phyloP scores from a whole-genome alignment of 92 coral and sea anemone genomes.

The Ricordea florida region DNA sequence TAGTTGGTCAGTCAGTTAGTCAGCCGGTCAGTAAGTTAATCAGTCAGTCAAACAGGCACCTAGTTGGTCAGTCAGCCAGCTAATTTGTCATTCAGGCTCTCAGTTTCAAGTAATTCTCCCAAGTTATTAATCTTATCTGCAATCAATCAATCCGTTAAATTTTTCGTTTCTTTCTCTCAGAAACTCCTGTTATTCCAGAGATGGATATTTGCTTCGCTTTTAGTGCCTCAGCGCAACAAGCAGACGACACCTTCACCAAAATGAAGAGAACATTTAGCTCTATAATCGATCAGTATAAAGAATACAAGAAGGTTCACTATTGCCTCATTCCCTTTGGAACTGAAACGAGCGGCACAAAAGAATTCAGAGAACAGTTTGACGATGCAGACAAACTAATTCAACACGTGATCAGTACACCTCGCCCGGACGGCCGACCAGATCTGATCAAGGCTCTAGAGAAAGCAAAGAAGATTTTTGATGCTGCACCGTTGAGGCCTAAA shows the following conservation, averaged over 20 bases:
- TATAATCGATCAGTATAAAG: slow-evolving; percentile 67
- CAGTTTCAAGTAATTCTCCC: too few species aligned
- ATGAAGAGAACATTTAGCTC: slow-evolving; percentile 60
- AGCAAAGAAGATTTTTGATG: slow-evolving; percentile 52
- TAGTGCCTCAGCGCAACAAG: slow-evolving; percentile 51
- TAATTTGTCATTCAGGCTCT: too few species aligned
- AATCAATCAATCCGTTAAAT: too few species aligned
- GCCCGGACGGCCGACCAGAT: slow-evolving; percentile 66
- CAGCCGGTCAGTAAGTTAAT: too few species aligned
- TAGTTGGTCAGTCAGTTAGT: too few species aligned
- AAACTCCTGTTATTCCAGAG: slow-evolving; percentile 61
- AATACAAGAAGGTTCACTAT: slow-evolving; percentile 58
- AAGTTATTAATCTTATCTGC: background rate
- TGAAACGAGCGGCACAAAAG: slow-evolving; percentile 12
- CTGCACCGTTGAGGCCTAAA: slow-evolving; percentile 28
- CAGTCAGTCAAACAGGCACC: too few species aligned
- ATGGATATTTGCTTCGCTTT: slow-evolving; percentile 81
- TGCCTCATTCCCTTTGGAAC: slow-evolving; percentile 69
- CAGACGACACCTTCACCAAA: slow-evolving; percentile 47
- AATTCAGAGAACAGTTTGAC: slow-evolving; percentile 57
- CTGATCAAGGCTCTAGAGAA: slow-evolving; percentile 48
- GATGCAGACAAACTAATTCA: slow-evolving; percentile 33
- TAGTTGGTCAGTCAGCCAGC: too few species aligned
- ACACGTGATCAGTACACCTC: slow-evolving; percentile 27
- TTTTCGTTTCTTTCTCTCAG: slow-evolving; percentile 30